Conservation (phyloP, 2,113 vertebrate genomes). For the Redunca redunca region DNA sequence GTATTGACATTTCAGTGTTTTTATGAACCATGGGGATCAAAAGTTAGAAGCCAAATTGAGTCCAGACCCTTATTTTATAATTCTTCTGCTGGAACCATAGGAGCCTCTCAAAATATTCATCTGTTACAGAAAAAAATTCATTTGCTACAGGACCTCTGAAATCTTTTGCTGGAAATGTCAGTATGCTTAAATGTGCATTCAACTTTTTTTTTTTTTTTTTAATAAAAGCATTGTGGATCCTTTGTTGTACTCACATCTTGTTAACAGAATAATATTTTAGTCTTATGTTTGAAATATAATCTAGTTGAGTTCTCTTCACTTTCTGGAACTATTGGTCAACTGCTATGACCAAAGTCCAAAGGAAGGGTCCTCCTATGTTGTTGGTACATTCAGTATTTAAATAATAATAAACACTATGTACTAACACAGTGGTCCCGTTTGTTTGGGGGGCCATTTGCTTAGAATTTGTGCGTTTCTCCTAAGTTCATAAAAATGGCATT, state of each 20-base stretch:
- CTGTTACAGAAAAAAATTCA: not conserved
- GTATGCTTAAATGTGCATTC: not conserved
- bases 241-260: not conserved
- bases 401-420: rapidly evolving
- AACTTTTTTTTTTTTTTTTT: not conserved
- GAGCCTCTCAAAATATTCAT: not conserved
- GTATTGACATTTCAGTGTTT: not conserved
- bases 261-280: not conserved
- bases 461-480: conserved; percentile 5
- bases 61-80: not conserved
- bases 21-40: not conserved
- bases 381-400: not conserved
- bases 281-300: not conserved
- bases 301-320: not conserved
- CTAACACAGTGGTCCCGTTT: not conserved
- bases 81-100: not conserved
- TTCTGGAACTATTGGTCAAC: not conserved
- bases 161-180: not conserved
- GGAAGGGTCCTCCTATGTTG: rapidly evolving
- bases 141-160: rapidly evolving
- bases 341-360: not conserved
- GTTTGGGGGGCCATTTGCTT: not conserved
- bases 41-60: not conserved
- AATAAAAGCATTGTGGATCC: not conserved
- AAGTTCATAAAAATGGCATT: not conserved